phyloP scores from a whole-genome alignment of 2,797 vertebrate species.

The Rhinella marina region DNA sequence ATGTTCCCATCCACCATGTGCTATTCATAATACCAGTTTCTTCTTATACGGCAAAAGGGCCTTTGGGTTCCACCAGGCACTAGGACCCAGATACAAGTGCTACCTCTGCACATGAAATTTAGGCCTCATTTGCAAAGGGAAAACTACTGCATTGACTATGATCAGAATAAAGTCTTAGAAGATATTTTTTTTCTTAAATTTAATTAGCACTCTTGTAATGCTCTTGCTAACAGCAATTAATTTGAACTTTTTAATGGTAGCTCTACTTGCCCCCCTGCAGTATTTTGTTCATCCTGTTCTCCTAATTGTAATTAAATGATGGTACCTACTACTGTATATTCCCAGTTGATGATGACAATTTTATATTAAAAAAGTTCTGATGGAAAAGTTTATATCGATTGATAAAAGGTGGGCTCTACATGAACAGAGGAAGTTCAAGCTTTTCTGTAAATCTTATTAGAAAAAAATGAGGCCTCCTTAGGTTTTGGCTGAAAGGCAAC shows the following conservation, averaged over 20 bases:
- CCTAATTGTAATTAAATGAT: slow-evolving; percentile 6
- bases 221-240: background rate
- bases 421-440: background rate
- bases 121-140: background rate
- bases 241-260: slow-evolving; percentile 23
- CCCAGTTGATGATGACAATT: background rate
- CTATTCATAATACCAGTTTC: background rate
- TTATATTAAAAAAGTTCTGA: background rate
- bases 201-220: background rate
- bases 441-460: background rate
- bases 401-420: background rate
- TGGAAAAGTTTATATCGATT: background rate
- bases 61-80: background rate
- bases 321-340: slow-evolving; percentile 2
- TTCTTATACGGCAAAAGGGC: background rate
- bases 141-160: background rate
- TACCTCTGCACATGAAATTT: background rate
- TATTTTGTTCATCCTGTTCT: background rate
- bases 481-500: background rate
- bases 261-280: background rate
- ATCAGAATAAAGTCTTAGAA: background rate
- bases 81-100: background rate
- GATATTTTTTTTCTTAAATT: background rate
- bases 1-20: no score
- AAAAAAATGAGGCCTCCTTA: background rate